Base-by-base conservation (phyloP, 2,888 invertebrate genomes). In the Uloborus plumipes region DNA sequence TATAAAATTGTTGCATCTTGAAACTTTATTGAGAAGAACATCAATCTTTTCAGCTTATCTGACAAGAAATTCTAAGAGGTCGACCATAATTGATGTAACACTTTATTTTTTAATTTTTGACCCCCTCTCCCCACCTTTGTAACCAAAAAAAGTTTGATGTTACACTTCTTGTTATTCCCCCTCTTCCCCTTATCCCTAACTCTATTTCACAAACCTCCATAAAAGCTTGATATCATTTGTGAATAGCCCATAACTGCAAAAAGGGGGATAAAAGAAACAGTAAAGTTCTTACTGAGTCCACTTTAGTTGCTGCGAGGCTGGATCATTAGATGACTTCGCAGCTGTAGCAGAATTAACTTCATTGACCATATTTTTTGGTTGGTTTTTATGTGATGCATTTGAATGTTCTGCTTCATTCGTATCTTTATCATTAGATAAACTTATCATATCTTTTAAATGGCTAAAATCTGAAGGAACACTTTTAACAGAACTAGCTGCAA, bases 391-490 rank as follows among this genome's bases (percentile, higher is more conserved):
- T 2, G 20, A 55, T 66, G 9, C 22, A 7, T 66, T 51, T 26
- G 26, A 39, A 6, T 22, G 3, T 53, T 47, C 31, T 18, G 50
- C 31, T 11, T 53, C 65, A 39, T 20, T 16, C 15, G 22, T n/a
- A 26, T 58, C 49, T 51, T 62, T 16, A 49, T 71, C 22, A 14
- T 71, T 71, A 16, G 61, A 15, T 15, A 31, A 39, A 2, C 20
- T 50, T 18, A 78, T 73, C 11, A 83, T 62, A 13, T 83, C 69
- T 39, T 53, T 66, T 18, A 76, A 26, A 7, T 67, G 69, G 50
- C 84, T 84, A 22, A 79, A 79, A 75, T 84, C 84, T 18, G 84
- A 67, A 20, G 84, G 84, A 1, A 69, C n/a, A 51, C 64, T 70
- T 18, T 72, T 75, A 22, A 51, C 64, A 20, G 22, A 16, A 16